Percentiles rank a stretch among this genome's conserved stretches.
Evolutionary conservation across 2,113 vertebrate species (phyloP).

Genomic region (Dicaeum eximium): DNA sequence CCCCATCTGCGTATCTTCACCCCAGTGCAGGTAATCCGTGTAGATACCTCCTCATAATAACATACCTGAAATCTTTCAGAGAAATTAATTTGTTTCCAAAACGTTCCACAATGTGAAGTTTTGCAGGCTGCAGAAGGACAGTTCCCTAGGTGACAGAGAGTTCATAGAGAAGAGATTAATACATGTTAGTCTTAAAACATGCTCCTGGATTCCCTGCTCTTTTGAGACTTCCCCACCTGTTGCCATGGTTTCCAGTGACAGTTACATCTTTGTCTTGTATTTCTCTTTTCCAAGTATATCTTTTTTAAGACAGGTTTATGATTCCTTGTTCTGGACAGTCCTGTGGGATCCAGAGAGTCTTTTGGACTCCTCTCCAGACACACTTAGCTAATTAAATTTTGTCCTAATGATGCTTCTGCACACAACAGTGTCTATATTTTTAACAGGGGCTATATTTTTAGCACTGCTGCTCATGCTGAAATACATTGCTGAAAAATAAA

Average conservation of each 20-base stretch:
- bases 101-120: background rate
- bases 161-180: background rate
- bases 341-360: background rate
- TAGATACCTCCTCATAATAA: background rate
- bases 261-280: background rate
- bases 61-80: background rate
- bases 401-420: background rate
- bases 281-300: background rate
- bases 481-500: background rate
- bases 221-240: background rate
- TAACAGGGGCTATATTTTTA: background rate
- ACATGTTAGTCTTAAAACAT: background rate
- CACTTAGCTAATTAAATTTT: background rate
- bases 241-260: constrained; percentile 6
- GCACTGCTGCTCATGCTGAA: background rate
- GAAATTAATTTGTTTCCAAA: background rate
- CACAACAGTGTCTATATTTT: background rate
- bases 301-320: background rate
- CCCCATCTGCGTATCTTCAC: background rate
- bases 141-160: background rate
- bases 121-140: background rate
- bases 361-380: background rate
- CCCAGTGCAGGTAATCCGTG: background rate
- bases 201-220: background rate
- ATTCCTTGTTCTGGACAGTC: background rate